Conservation (phyloP, 2,113 vertebrate genomes). For the Apodemus speciosus region DNA sequence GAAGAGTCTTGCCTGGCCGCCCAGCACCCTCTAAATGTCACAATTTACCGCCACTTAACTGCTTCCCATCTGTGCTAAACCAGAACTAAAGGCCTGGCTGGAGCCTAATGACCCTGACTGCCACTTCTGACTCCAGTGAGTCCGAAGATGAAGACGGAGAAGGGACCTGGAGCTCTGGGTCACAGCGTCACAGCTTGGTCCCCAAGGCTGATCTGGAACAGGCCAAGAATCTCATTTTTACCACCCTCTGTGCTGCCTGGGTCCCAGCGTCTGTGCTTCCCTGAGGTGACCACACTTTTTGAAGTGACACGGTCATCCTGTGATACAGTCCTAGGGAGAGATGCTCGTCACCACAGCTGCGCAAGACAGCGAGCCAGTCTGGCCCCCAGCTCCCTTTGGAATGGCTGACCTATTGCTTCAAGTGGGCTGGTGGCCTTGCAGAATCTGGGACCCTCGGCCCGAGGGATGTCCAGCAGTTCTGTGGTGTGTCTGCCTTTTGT, state of each 20-base stretch:
- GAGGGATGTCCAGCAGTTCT: background rate
- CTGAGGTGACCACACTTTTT: background rate
- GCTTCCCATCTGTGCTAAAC: conserved; percentile 97
- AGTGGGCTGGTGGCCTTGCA: background rate
- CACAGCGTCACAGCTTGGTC: background rate
- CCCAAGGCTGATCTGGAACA: background rate
- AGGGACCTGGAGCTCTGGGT: background rate
- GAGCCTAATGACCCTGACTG: conserved; percentile 88
- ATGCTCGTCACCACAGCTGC: rapidly evolving
- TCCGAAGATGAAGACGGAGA: background rate
- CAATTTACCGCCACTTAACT: conserved; percentile 98
- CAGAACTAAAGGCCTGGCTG: conserved; percentile 96
- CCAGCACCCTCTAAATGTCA: conserved; percentile 78
- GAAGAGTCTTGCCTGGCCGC: background rate
- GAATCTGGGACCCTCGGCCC: too few relatives aligned
- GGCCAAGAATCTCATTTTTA: background rate
- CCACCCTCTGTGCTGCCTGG: too few relatives aligned
- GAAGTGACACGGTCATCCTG: too few relatives aligned
- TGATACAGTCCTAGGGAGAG: background rate
- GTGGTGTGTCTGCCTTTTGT: rapidly evolving
- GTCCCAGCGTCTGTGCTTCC: background rate
- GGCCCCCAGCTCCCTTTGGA: background rate
- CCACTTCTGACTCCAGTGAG: background rate
- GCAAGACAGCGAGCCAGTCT: rapidly evolving
- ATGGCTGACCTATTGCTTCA: background rate